phyloP scores from a whole-genome alignment of 2,888 invertebrate species.

The Vandiemenella viatica region DNA sequence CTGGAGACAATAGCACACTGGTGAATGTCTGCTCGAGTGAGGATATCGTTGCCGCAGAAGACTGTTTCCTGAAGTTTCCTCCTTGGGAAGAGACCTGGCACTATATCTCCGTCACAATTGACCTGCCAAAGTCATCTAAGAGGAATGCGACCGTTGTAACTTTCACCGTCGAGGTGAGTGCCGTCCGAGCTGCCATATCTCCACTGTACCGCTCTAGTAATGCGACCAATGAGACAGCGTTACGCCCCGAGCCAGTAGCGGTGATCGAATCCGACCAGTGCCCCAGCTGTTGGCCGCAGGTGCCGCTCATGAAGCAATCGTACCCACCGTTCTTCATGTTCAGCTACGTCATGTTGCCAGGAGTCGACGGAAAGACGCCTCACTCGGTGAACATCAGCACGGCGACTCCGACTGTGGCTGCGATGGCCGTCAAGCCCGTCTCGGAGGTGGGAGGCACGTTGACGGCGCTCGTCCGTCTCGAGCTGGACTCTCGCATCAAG shows the following conservation, averaged over 20 bases:
- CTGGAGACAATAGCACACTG: not conserved
- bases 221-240: not conserved
- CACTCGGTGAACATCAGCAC: constrained; percentile 48
- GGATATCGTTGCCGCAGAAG: constrained; percentile 3
- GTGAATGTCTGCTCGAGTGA: not conserved
- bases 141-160: not conserved
- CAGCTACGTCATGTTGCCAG: constrained; percentile 52
- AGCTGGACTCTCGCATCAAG: constrained; percentile 34
- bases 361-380: constrained; percentile 33
- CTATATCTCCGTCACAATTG: constrained; percentile 14
- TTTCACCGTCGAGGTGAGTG: not conserved
- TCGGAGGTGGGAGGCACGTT: constrained; percentile 73
- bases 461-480: constrained; percentile 51
- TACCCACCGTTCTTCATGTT: constrained; percentile 61
- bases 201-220: not conserved
- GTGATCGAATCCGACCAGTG: not conserved
- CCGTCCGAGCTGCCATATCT: not conserved
- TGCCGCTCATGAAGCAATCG: constrained; percentile 38
- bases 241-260: not conserved
- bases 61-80: constrained; percentile 19
- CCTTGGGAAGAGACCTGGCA: constrained; percentile 22
- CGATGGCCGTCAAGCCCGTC: constrained; percentile 53
- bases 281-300: constrained; percentile 11
- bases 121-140: not conserved
- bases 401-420: constrained; percentile 44